Evolutionary conservation across 2,797 vertebrate genomes (phyloP), one percentile per base, ranked within the genome.

Genomic region (Austrolebias charrua): DNA sequence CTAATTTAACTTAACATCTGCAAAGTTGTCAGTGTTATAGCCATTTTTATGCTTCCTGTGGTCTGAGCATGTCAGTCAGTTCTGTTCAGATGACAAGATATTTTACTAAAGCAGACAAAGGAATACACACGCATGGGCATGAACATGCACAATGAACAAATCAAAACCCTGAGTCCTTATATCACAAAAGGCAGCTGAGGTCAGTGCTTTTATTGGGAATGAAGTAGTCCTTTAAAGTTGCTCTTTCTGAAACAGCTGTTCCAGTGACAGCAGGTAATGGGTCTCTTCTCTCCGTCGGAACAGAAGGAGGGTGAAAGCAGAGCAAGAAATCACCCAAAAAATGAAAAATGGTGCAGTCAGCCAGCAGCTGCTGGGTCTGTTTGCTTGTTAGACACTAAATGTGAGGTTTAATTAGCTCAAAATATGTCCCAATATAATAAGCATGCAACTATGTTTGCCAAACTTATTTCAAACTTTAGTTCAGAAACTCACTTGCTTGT

Each of bases 171-270:
- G 6, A 19, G 10, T 18, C 18, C 18, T 6, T 8, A n/a, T n/a
- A 1, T 1, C 13, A 31, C 18, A 31, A 18, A 5, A 51, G 35
- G 49, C 11, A 24, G 20, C 35, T 55, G n/a, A 24, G 13, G 7
- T 5, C 14, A 6, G 13, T 35, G 19, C 40, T 48, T 45, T 62
- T 7, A 20, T 12, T 0, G 7, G 31, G 1, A 54, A 54, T 20
- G 28, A 1, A 9, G 33, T 7, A 35, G 24, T 24, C n/a, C 40
- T 60, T 65, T 44, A 63, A 45, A 10, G 18, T n/a, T 40, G 18
- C 47, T 46, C 63, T 49, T n/a, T 19, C 38, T 63, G 19, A 56
- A 59, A 60, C 60, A 73, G 65, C 58, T 76, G 64, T 54, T 71
- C 29, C 20, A 42, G 33, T 65, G 52, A 66, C 63, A 63, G n/a